Base-by-base conservation (phyloP, 2,113 vertebrate species). In the Ptychochromis oligacanthus region DNA sequence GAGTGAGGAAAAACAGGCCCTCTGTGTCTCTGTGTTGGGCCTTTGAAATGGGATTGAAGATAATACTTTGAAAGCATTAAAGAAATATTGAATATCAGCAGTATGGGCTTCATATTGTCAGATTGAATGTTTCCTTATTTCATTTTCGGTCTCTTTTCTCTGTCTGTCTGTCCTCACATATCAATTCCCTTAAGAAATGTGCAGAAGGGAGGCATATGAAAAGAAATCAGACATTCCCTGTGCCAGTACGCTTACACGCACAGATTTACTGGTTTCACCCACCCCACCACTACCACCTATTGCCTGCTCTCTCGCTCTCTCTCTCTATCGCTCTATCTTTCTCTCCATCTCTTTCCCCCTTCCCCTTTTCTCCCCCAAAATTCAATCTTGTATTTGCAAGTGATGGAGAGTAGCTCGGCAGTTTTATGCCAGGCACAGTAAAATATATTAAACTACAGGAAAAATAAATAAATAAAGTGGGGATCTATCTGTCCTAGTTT, bases 321-420 rank as follows among this genome's bases (percentile, higher is more conserved):
- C 82, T 79, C 79, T 52, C 43, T 54, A 31, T 17, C 26, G 20
- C 67, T 76, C 83, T 83, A 84, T 94, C 90, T 86, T 80, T 87
- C 81, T 46, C 75, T 86, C 89, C 84, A 77, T 85, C 85, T 72
- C 74, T 86, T 81, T 59, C 70, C 65, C 79, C 57, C 36, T 56
- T 67, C 58, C 70, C 83, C 81, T 79, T 85, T 78, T 87, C 82
- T 54, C 75, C 84, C 87, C 91, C 83, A 91, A 92, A 93, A 93
- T 93, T 90, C 92, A 94, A 91, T 94, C 93, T 94, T 85, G 90
- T 91, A 87, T 92, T 92, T 88, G 64, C 88, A 40, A 56, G 90
- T 88, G 92, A 93, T 87, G 88, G 90, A 93, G 86, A 86, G 90
- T 67, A 88, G 86, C 86, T 87, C 20, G 28, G 87, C 82, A 80